phyloP scores from a whole-genome alignment of 2,113 vertebrate species.

The Eonycteris spelaea region DNA sequence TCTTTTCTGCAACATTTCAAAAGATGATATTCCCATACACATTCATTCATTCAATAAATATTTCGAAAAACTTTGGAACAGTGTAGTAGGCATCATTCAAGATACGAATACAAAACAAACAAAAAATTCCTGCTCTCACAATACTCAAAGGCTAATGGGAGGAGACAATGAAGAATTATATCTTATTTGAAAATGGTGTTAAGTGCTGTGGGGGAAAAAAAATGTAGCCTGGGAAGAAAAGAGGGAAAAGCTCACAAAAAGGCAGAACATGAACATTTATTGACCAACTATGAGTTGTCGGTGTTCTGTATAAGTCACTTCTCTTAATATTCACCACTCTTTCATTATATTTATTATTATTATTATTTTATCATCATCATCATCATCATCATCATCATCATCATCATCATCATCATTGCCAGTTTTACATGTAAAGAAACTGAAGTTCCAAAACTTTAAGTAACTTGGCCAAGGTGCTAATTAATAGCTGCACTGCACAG shows the following conservation, averaged over 20 bases:
- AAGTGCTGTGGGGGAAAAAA: not conserved
- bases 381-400: no score
- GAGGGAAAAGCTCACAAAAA: not conserved
- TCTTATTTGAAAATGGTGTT: not conserved
- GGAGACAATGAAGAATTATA: not conserved
- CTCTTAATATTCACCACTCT: not conserved
- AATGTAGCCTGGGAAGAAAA: not conserved
- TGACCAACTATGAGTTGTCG: not conserved
- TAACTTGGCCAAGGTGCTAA: not conserved
- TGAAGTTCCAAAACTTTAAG: not conserved
- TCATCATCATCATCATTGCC: no score
- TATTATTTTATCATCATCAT: no score
- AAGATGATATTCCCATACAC: not conserved
- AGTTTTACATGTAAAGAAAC: constrained; percentile 1
- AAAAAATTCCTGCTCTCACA: not conserved
- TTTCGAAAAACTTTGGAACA: not conserved
- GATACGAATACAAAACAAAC: not conserved
- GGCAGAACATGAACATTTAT: not conserved
- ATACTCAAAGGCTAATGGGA: not conserved
- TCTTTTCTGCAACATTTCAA: not conserved
- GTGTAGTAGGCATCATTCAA: not conserved
- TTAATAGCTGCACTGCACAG: not conserved
- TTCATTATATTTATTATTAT: no score
- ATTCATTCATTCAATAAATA: not conserved
- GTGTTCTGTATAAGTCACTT: not conserved